These are phyloP conservation scores for Lordiphosa stackelbergi DNA, from an alignment of 1,140 invertebrate genomes.

Conservation along the genomic window DNA sequence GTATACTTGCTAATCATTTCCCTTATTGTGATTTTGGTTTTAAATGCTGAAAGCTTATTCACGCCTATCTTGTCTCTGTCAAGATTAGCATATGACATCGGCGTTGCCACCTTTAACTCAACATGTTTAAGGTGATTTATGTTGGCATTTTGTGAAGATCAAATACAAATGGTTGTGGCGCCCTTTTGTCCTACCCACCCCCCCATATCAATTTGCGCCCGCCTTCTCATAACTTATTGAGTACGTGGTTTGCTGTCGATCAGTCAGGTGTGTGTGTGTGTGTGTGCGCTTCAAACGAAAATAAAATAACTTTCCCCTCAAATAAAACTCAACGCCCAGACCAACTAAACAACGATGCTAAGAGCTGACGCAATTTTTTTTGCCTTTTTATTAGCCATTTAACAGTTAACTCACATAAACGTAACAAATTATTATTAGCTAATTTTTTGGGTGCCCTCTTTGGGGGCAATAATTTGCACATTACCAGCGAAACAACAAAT, in stretches of 20 bases:
- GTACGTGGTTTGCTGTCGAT: too few species aligned
- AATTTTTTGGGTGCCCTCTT: constrained; percentile 30
- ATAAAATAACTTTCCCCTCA: too few species aligned
- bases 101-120: neutral
- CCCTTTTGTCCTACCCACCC: constrained; percentile 1
- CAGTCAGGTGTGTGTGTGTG: too few species aligned
- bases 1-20: too few species aligned
- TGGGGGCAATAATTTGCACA: constrained; percentile 14
- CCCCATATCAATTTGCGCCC: constrained; percentile 39
- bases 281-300: too few species aligned
- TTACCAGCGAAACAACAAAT: neutral
- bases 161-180: constrained; percentile 1
- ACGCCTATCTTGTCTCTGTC: too few species aligned
- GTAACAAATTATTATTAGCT: constrained; percentile 69
- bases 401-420: constrained; percentile 69
- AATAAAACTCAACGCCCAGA: constrained; percentile 1
- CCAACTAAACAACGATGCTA: constrained; percentile 20
- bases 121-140: constrained; percentile 30
- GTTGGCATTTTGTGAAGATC: constrained; percentile 20
- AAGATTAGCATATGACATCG: constrained; percentile 32
- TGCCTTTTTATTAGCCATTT: constrained; percentile 63
- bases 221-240: neutral
- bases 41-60: neutral
- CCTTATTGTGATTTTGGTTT: too few species aligned
- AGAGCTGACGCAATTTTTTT: constrained; percentile 55